Base-by-base conservation (phyloP, 2,113 vertebrate genomes). In the Blennius ocellaris region DNA sequence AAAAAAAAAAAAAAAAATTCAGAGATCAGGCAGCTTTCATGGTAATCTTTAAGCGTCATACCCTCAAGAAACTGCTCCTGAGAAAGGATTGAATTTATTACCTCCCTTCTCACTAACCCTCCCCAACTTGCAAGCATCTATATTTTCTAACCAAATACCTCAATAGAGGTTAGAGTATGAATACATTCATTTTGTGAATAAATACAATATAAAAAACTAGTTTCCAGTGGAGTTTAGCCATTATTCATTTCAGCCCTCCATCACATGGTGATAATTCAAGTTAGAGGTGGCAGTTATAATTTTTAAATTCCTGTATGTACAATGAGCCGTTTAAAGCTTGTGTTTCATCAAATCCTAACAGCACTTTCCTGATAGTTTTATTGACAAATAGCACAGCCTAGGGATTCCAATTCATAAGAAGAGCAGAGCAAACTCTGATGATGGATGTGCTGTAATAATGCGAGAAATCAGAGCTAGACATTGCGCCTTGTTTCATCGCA, bases 401-500 rank as follows among this genome's bases (percentile, higher is more conserved):
- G 3, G 50, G 38, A 56, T 11, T 76, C 14, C 8, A 66, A 56
- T 56, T 72, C 9, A 41, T 58, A 44, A 49, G 52, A 14, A 30
- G 16, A 59, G 41, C 15, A 36, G 12, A 15, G 38, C 6, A 45
- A 52, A 70, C 65, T 47, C 38, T 37, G 60, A 54, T 64, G 17
- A 62, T 54, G 54, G 17, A 30, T 63, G 40, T 54, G 53, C 16
- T n/a, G 47, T 52, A 68, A 69, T 68, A 74, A 69, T 51, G 15
- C 14, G 43, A 70, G 49, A 17, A 62, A 63, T 40, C 8, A 55
- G 39, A 6, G 44, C 45, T n/a, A 11, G 21, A 49, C n/a, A 8
- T 36, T 61, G 64, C 51, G 12, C 55, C 47, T 79, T 49, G 52
- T 67, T 65, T 49, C 65, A 54, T 30, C 59, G 40, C 51, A n/a